Evolutionary conservation across 2,113 vertebrate genomes (phyloP), one percentile per base, ranked within the genome.

Genomic region (Salminus brasiliensis): DNA sequence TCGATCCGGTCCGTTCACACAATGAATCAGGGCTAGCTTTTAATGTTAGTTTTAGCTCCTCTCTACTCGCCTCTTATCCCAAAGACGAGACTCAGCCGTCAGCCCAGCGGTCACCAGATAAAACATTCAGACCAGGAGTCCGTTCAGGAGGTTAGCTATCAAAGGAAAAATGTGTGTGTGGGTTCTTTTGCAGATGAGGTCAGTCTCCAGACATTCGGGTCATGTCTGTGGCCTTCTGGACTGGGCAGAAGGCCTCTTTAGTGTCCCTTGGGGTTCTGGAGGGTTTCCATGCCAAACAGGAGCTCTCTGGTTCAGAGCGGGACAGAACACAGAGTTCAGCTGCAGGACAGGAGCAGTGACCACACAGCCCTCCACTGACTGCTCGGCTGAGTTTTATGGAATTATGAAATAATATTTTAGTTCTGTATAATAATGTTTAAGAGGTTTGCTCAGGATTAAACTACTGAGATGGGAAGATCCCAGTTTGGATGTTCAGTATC

Each of bases 201-300:
- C 27, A 55, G 27, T 29, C 0, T 73, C 34, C 49, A 57, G 4
- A 60, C n/a, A 30, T 47, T 53, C 53, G 41, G 36, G 25, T 18
- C 41, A 45, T 43, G 62, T 69, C 67, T 74, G n/a, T 66, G 57
- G 36, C 53, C 27, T 5, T 60, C 13, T 78, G 39, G 27, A 23
- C 23, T 10, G 59, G 23, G 60, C 41, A 15, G 30, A n/a, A 21
- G 32, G 23, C 66, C 43, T 59, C 25, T 36, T 12, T 63, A 23
- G 27, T 78, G 18, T 41, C 32, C 12, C 10, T 11, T 23, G 25
- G 27, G 3, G 39, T 39, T n/a, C 27, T 72, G 69, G 27, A 34
- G 11, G 1, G 10, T 29, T 27, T 60, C 39, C 21, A 25, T 57
- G 62, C 70, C 78, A 73, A 74, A 68, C 63, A 74, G 36, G 9